A percentile compares a stretch with the other conserved stretches of the same genome.
Evolutionary conservation across 1,140 invertebrate genomes (phyloP).

Genomic region (Trichomalopsis sarcophagae): DNA sequence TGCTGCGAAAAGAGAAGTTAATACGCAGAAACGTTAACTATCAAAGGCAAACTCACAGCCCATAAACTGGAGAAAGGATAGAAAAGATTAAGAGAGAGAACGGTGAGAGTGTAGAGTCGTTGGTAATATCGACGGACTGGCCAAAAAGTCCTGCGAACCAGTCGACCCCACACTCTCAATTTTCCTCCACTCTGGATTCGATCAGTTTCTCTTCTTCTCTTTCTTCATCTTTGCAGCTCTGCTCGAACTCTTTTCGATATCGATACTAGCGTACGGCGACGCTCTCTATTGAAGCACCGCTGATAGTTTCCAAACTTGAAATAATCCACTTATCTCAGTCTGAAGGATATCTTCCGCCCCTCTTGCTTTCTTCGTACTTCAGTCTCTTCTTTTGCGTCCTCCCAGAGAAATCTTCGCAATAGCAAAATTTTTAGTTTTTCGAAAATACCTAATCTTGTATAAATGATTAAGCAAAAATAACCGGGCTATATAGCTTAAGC

Average conservation of each 20-base stretch:
- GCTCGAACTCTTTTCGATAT: neutral
- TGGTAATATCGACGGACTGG: neutral
- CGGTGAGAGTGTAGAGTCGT: neutral
- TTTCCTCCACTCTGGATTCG: neutral
- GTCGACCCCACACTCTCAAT: neutral
- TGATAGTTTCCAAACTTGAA: constrained; percentile 26
- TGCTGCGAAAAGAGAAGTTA: too few species aligned
- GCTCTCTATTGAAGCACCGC: constrained; percentile 9
- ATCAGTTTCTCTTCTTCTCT: neutral
- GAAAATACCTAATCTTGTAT: too few species aligned
- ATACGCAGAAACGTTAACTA: neutral
- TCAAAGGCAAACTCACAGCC: neutral
- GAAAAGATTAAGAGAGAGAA: constrained; percentile 1
- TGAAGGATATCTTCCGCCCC: neutral
- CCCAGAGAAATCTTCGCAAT: neutral
- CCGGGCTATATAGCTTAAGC: too few species aligned
- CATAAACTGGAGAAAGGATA: neutral
- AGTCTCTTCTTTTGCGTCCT: neutral
- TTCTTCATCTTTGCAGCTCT: neutral
- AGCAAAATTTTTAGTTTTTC: too few species aligned
- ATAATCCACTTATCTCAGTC: constrained; percentile 29
- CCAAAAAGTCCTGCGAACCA: neutral
- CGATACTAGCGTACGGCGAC: neutral
- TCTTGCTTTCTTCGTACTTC: neutral
- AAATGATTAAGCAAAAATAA: too few species aligned